Evolutionary conservation across 2,888 invertebrate genomes (phyloP).

Genomic region (Amiota communis): DNA sequence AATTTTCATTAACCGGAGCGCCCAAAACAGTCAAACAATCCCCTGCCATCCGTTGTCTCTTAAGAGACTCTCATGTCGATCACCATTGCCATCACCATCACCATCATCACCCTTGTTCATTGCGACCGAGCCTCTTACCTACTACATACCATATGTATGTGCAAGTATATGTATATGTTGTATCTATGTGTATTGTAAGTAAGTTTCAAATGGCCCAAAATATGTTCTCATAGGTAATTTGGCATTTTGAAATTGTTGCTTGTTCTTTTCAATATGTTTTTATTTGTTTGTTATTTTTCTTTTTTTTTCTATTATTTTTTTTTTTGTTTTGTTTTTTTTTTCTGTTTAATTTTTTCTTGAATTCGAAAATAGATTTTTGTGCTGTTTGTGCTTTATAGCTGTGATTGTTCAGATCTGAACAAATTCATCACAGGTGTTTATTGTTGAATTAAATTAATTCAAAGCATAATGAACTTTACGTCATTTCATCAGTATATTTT

Average conservation of each 20-base stretch:
- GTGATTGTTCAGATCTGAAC: slow-evolving; percentile 41
- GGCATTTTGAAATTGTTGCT: slow-evolving; percentile 55
- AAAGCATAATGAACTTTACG: slow-evolving; percentile 64
- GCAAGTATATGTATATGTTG: too few relatives aligned
- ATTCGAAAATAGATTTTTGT: not conserved
- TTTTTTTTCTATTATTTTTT: not conserved
- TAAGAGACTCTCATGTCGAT: too few relatives aligned
- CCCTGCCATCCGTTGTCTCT: too few relatives aligned
- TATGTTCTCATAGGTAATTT: slow-evolving; percentile 42
- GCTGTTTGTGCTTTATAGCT: not conserved
- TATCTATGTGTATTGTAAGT: not conserved
- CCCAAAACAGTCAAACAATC: not conserved
- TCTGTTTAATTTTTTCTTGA: not conserved
- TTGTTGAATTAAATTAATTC: slow-evolving; percentile 32
- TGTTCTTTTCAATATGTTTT: slow-evolving; percentile 43
- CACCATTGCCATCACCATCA: too few relatives aligned
- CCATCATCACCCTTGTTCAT: too few relatives aligned
- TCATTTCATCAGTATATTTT: slow-evolving; percentile 53
- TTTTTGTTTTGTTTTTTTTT: not conserved
- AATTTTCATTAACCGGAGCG: slow-evolving; percentile 17
- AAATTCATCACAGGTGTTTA: slow-evolving; percentile 68
- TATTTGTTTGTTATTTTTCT: not conserved
- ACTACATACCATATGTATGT: too few relatives aligned
- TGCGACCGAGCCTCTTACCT: too few relatives aligned
- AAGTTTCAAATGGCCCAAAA: not conserved